phyloP scores from a whole-genome alignment of 2,797 vertebrate genomes.

The Enteromius paludinosus region DNA sequence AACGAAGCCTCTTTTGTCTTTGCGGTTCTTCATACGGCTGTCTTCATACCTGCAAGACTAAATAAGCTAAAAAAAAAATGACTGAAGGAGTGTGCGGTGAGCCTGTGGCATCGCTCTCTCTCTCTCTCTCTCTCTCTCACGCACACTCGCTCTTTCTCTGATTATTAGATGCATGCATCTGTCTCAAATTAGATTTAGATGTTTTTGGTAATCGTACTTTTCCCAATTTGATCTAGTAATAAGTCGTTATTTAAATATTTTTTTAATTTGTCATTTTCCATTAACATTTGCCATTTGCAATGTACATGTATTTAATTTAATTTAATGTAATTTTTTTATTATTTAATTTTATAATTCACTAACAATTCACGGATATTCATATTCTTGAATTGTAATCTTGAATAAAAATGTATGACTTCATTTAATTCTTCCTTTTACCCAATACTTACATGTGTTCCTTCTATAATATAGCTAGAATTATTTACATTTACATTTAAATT shows the following conservation, averaged over 20 bases:
- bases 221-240: neutral
- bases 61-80: neutral
- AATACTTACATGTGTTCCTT: neutral
- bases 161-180: neutral
- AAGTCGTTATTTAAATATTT: neutral
- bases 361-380: neutral
- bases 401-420: neutral
- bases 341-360: neutral
- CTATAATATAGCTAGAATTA: neutral
- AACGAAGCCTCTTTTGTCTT: neutral
- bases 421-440: neutral
- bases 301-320: neutral
- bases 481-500: neutral
- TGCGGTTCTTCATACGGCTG: neutral
- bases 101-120: constrained; percentile 14
- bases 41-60: neutral
- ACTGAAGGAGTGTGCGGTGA: neutral
- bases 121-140: constrained; percentile 43
- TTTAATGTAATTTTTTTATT: neutral
- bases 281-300: neutral
- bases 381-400: too few species aligned
- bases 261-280: neutral
- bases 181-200: neutral
- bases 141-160: neutral
- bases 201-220: too few species aligned